phyloP scores from a whole-genome alignment of 2,797 vertebrate genomes.

The Syndactyla subalaris region DNA sequence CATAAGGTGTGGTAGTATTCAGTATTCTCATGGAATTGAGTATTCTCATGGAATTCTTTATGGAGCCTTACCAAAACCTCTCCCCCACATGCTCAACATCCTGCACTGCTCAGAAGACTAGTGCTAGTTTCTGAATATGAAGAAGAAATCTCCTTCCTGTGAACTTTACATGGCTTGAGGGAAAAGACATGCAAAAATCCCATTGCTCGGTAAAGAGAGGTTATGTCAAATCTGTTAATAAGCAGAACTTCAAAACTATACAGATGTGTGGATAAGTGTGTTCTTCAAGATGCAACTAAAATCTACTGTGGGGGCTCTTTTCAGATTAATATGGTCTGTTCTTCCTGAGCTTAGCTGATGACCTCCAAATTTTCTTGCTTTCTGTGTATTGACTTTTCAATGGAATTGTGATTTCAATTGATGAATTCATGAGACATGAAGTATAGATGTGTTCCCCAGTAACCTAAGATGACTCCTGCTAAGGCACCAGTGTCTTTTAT shows the following conservation, averaged over 20 bases:
- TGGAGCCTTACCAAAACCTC: accelerated
- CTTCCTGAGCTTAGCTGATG: neutral
- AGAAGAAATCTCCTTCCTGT: neutral
- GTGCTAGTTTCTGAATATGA: neutral
- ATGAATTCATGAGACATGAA: neutral
- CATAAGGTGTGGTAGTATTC: neutral
- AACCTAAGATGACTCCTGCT: neutral
- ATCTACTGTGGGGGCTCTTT: neutral
- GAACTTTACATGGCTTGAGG: neutral
- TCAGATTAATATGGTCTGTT: neutral
- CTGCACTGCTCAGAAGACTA: neutral
- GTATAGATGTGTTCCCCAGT: neutral
- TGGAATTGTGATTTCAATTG: neutral
- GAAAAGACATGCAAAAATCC: neutral
- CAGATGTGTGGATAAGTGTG: neutral
- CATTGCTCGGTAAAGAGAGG: accelerated
- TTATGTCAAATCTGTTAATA: neutral
- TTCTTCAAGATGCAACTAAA: neutral
- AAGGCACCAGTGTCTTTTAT: neutral
- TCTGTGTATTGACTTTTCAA: neutral
- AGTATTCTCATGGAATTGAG: neutral
- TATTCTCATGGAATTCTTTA: neutral
- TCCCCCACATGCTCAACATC: neutral
- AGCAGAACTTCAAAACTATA: neutral
- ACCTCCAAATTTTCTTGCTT: neutral